Evolutionary conservation across 2,797 vertebrate species (phyloP), one percentile per base, ranked within the genome.

Genomic region (Sebastes hubbsi): DNA sequence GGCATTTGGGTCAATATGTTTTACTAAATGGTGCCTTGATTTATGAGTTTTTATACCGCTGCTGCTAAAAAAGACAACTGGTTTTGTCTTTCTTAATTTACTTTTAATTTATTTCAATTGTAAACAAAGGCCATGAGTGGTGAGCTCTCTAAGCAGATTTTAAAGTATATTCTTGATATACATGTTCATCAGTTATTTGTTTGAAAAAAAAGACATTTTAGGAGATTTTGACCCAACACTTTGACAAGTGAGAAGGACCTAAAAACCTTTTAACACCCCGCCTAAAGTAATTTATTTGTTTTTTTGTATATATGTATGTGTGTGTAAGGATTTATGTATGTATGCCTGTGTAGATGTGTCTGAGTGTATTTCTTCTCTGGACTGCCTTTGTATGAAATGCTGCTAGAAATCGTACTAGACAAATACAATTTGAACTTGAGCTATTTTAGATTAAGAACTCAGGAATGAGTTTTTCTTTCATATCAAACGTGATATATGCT

Each of bases 1-100:
- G 78, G 30, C 60, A 78, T 78, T 88, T 77, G 78, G 86, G 87
- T 84, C 83, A 85, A 18, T 75, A 68, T 79, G 72, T 87, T 88
- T 90, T 76, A 73, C 71, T 77, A 81, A 49, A 65, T 14, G 70
- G 32, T 72, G 75, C 42, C 77, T 81, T 76, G 62, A 88, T 61
- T 86, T 86, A 30, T 60, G 66, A 61, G 24, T 76, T 83, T 67
- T 32, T 59, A 71, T 65, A 22, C 70, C 4, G 20, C 30, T 69
- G 46, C 75, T 62, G 32, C 38, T 68, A 61, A 61, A 6, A 63
- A 68, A 38, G 13, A 61, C 2, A 34, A 46, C 29, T 32, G 64
- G 3, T 46, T 49, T 61, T 16, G 10, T 70, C 73, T 68, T 67
- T 74, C 56, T 29, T 16, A 16, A 25, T 60, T 60, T 4, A 22